phyloP scores from a whole-genome alignment of 2,113 vertebrate genomes.

The Xiphophorus hellerii region DNA sequence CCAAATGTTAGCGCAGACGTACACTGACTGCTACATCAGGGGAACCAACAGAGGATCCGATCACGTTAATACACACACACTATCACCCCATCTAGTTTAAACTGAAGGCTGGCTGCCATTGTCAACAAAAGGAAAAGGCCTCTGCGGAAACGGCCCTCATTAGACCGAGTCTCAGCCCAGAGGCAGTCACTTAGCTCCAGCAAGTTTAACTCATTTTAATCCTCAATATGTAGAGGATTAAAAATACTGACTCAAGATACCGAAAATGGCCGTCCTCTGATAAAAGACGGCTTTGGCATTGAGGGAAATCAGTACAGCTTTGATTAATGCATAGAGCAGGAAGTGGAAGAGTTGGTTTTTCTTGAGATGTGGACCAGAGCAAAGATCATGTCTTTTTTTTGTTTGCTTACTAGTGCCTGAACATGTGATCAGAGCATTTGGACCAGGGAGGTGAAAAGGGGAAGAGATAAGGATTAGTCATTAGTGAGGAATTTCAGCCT shows the following conservation, averaged over 20 bases:
- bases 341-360: slow-evolving; percentile 10
- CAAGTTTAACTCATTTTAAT: background rate
- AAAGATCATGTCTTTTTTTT: background rate
- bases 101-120: slow-evolving; percentile 32
- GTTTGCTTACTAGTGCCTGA: slow-evolving; percentile 23
- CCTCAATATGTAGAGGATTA: background rate
- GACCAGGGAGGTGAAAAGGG: slow-evolving; percentile 39
- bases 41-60: background rate
- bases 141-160: slow-evolving; percentile 71
- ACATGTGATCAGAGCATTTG: slow-evolving; percentile 43
- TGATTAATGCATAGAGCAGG: background rate
- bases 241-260: background rate
- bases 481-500: slow-evolving; percentile 42
- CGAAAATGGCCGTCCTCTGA: no score
- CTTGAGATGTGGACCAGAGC: slow-evolving; percentile 13
- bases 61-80: background rate
- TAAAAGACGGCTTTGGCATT: background rate
- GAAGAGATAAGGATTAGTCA: slow-evolving; percentile 48
- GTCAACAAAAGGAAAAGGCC: slow-evolving; percentile 68
- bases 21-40: background rate
- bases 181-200: slow-evolving; percentile 6
- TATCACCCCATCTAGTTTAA: slow-evolving; percentile 16
- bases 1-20: background rate
- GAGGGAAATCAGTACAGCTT: no score
- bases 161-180: slow-evolving; percentile 43